Percentiles rank a stretch among this genome's conserved stretches.
Conservation (phyloP, 2,888 invertebrate genomes). For the Xestia ashworthii region DNA sequence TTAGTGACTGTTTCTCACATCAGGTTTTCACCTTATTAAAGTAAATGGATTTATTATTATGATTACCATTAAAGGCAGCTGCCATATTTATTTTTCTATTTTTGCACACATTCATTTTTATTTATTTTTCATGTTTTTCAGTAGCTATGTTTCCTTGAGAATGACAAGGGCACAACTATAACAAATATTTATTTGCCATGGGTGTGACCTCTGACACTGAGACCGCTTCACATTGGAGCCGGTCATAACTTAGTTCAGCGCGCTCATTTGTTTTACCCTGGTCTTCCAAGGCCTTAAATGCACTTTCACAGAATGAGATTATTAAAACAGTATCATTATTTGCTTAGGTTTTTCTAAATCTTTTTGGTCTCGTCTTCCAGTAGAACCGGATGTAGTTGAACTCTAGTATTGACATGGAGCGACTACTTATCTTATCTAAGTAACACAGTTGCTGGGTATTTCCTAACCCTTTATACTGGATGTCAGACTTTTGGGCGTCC, state of each 20-base stretch:
- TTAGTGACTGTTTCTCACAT: conserved; percentile 33
- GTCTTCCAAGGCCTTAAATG: conserved; percentile 13
- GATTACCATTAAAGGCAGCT: not conserved
- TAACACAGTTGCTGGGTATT: not conserved
- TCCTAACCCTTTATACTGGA: not conserved
- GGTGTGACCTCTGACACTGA: conserved; percentile 27
- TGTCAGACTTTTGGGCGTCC: not conserved
- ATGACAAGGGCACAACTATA: conserved; percentile 19
- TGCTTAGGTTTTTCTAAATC: not conserved
- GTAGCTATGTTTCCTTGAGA: not conserved
- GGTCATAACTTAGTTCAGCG: conserved; percentile 29
- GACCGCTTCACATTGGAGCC: conserved; percentile 9
- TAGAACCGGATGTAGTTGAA: no score
- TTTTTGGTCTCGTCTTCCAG: not conserved
- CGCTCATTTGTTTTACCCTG: conserved; percentile 33
- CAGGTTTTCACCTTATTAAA: conserved; percentile 17
- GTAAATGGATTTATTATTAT: conserved; percentile 12
- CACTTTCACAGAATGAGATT: not conserved
- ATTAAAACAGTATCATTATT: not conserved
- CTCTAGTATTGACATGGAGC: no score
- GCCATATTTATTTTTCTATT: not conserved
- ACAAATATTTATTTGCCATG: conserved; percentile 24
- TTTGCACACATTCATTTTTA: not conserved
- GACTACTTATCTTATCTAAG: not conserved
- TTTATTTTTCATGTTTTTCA: not conserved